Evolutionary conservation across 1,140 invertebrate species (phyloP).

Genomic region (Bombyx mori): ASM3026992v2 NC_085115.1:6172501-6173000

Average conservation of each 20-base stretch:
- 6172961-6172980: conserved; percentile 23
- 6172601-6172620: no score
- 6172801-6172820: conserved; percentile 24
- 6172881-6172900: conserved; percentile 14
- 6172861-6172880: conserved; percentile 24
- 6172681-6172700: no score
- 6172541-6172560: no score
- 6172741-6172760: conserved; percentile 22
- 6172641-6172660: no score
- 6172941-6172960: conserved; percentile 18
- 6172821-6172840: conserved; percentile 29
- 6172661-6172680: no score
- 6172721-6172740: background rate
- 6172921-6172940: conserved; percentile 14
- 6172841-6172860: conserved; percentile 21
- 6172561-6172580: no score
- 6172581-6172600: no score
- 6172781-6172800: conserved; percentile 25
- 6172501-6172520: no score
- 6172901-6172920: conserved; percentile 19
- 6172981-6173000: conserved; percentile 21
- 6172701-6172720: no score
- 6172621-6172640: no score
- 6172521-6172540: no score
- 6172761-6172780: conserved; percentile 24